Evolutionary conservation across 2,113 vertebrate species (phyloP).

Genomic region (Ceuthmochares aereus): DNA sequence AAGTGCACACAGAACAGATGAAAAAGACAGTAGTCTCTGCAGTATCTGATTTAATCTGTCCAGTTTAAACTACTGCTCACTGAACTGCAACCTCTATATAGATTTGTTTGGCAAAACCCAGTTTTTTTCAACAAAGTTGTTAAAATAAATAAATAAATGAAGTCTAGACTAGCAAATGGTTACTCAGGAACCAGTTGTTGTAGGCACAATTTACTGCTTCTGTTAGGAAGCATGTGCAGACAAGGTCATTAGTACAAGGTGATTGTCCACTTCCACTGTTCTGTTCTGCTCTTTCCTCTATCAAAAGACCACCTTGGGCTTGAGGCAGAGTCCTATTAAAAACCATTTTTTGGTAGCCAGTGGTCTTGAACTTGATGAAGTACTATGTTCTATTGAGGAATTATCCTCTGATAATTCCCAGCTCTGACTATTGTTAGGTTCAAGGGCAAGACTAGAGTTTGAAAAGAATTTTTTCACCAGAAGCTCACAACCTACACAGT

Average conservation of each 20-base stretch:
- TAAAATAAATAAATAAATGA: not conserved
- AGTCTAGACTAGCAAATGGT: not conserved
- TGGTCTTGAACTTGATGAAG: not conserved
- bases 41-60: not conserved
- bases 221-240: not conserved
- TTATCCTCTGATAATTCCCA: not conserved
- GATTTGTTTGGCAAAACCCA: fast-evolving
- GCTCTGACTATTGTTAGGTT: not conserved
- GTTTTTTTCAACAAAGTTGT: not conserved
- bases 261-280: not conserved
- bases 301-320: not conserved
- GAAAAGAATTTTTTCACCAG: not conserved
- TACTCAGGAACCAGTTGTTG: fast-evolving
- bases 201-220: not conserved
- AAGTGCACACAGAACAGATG: not conserved
- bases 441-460: not conserved
- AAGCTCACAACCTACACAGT: not conserved
- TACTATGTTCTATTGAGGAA: not conserved
- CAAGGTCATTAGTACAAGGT: fast-evolving
- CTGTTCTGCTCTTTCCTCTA: not conserved
- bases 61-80: not conserved
- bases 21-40: not conserved
- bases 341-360: not conserved
- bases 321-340: not conserved
- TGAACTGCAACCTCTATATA: not conserved